Conservation (phyloP, 2,113 vertebrate species). For the Megalops atlanticus region DNA sequence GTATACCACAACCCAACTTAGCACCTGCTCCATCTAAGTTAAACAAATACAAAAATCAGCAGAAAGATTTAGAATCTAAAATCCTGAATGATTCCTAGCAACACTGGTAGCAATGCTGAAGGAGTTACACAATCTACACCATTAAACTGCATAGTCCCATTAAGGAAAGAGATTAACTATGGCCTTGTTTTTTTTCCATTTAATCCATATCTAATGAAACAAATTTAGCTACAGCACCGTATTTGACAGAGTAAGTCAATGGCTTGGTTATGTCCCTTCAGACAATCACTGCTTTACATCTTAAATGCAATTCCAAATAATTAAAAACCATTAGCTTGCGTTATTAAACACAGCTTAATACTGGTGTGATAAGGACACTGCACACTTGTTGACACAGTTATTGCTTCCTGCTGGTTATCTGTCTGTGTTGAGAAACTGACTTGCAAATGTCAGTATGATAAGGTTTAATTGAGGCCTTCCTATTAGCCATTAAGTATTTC, state of each 20-base stretch:
- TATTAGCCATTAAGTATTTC: constrained; percentile 34
- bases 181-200: no score
- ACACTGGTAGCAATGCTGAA: no score
- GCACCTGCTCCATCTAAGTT: no score
- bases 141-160: no score
- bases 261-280: no score
- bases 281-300: not conserved
- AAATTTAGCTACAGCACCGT: not conserved
- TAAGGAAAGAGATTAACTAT: no score
- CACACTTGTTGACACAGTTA: constrained; percentile 42
- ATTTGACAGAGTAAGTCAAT: not conserved
- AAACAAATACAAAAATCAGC: no score
- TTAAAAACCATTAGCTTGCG: constrained; percentile 25
- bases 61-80: no score
- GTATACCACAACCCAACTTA: no score
- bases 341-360: constrained; percentile 31
- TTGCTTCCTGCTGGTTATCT: constrained; percentile 35
- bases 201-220: no score
- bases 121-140: no score
- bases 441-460: constrained; percentile 47
- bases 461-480: constrained; percentile 34
- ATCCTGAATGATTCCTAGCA: no score
- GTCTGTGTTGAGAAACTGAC: constrained; percentile 28
- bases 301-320: constrained; percentile 1
- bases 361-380: constrained; percentile 32